Base-by-base conservation (phyloP, 2,113 vertebrate genomes). In the Phyllostomus discolor region DNA sequence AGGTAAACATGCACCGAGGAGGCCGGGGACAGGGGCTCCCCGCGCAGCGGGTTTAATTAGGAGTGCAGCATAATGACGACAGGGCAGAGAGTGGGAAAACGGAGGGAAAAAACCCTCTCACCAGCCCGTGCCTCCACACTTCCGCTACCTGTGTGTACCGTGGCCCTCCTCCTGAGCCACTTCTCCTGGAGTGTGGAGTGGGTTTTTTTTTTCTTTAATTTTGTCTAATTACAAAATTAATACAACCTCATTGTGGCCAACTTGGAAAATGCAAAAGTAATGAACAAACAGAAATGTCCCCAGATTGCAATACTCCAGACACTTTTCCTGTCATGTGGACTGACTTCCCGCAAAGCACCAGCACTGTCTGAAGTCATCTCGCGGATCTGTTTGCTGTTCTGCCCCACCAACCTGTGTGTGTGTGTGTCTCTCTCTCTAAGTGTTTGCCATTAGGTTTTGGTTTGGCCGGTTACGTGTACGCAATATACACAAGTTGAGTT, bases 401-500 rank as follows among this genome's bases (percentile, higher is more conserved):
- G 20, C 66, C 16, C 57, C 15, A 17, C 35, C 10, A 26, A 20
- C 69, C 88, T 41, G 57, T 10, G 20, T 24, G 57, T 10, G 20
- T 24, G 5, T 57, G 54, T 57, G 1, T 31, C 11, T 52, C 43
- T n/a, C 31, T 48, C 38, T 91, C 11, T 64, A 41, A n/a, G 91
- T 90, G 87, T 96, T 95, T 90, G 97, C 92, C 52, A 43, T 66
- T 86, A 46, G 95, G 89, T 92, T 95, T 91, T 94, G 50, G 89
- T 96, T 96, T 94, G 94, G 94, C 94, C 94, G 96, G 91, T 93
- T 86, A 91, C 95, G 91, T 96, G 96, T 89, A 93, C 82, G 87
- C 94, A 97, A 94, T 96, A 91, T 96, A 97, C 96, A 97, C 89
- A 96, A 95, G 94, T 86, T 94, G 82, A 94, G 90, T 94, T 88